Evolutionary conservation across 2,797 vertebrate species (phyloP).

Genomic region (Halcyon smyrnensis): DNA sequence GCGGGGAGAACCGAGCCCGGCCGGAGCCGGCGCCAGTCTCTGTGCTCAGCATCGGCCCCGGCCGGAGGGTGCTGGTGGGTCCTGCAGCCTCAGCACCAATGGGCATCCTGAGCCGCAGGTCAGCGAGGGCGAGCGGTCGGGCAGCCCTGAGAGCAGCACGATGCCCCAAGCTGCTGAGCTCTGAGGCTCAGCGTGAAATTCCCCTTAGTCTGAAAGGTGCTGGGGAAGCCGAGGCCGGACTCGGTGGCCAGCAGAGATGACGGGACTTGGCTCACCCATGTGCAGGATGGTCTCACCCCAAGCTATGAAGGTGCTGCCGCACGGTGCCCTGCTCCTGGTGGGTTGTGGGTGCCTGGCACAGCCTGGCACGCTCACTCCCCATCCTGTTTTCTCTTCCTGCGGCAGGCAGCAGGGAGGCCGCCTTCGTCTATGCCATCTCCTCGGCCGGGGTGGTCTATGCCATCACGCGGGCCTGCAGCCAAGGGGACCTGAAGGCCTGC

Average conservation of each 20-base stretch:
- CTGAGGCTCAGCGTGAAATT: fast-evolving
- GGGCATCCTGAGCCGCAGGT: fast-evolving
- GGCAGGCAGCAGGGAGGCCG: conserved; percentile 95
- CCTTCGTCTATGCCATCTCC: conserved; percentile 96
- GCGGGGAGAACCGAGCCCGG: fast-evolving
- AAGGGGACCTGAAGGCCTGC: conserved; percentile 94
- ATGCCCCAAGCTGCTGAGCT: background rate
- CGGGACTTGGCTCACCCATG: fast-evolving
- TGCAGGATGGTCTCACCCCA: fast-evolving
- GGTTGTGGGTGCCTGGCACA: fast-evolving
- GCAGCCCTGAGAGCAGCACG: background rate
- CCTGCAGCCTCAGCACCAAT: fast-evolving
- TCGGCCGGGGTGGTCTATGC: conserved; percentile 96
- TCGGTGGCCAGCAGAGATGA: background rate
- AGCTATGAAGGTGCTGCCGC: fast-evolving
- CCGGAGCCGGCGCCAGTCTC: background rate
- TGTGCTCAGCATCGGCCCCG: fast-evolving
- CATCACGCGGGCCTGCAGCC: conserved; percentile 94
- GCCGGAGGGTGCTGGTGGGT: background rate
- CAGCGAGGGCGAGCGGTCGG: fast-evolving
- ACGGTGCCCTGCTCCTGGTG: fast-evolving
- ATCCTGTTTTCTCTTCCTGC: background rate
- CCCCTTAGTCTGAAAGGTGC: background rate
- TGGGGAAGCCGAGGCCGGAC: background rate
- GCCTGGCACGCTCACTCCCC: background rate